Evolutionary conservation across 2,113 vertebrate genomes (phyloP).

Genomic region (Melanotaenia duboulayi): DNA sequence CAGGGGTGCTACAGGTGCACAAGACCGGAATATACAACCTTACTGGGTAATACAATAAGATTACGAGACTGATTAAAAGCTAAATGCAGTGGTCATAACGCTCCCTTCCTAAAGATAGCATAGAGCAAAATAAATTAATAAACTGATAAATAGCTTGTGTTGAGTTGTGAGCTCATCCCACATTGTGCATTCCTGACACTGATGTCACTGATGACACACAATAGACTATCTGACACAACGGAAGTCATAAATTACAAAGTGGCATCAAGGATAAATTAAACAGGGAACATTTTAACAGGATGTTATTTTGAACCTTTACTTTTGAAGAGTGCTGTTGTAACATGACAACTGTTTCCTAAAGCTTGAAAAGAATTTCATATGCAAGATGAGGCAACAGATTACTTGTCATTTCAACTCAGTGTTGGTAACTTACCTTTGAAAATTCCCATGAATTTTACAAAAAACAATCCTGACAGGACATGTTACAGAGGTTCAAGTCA

Average conservation of each 20-base stretch:
- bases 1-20: not conserved
- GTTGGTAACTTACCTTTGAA: not conserved
- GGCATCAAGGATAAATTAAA: constrained; percentile 15
- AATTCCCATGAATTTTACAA: not conserved
- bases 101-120: constrained; percentile 4
- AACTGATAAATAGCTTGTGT: constrained; percentile 2
- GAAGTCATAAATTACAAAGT: constrained; percentile 22
- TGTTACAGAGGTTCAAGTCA: constrained; percentile 1
- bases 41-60: not conserved
- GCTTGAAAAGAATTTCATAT: constrained; percentile 10
- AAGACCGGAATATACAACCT: not conserved
- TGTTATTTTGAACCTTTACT: constrained; percentile 27
- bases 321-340: constrained; percentile 27
- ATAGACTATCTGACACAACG: constrained; percentile 20
- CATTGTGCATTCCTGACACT: constrained; percentile 9
- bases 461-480: constrained; percentile 2
- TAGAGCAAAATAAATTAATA: not conserved
- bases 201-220: constrained; percentile 33
- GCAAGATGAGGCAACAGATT: not conserved
- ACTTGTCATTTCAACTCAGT: not conserved
- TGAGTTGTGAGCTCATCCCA: constrained; percentile 48
- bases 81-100: constrained; percentile 12
- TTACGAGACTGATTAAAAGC: constrained; percentile 6
- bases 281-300: not conserved
- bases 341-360: constrained; percentile 12